Evolutionary conservation across 1,140 invertebrate species (phyloP).

Genomic region (Sycophila sp.): DNA sequence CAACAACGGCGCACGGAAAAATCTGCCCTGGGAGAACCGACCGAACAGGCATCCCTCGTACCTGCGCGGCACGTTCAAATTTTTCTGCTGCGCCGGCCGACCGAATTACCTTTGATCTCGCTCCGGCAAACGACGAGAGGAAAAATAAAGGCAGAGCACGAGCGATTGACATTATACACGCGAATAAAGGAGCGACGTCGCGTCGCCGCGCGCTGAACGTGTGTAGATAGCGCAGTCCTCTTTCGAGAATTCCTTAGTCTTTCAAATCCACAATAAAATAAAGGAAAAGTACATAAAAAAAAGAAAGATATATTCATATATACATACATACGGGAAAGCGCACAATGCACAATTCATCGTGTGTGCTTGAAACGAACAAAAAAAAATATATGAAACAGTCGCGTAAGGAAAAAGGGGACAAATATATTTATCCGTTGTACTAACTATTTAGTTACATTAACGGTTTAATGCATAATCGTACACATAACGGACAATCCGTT

Average conservation of each 20-base stretch:
- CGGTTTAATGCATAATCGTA: background rate
- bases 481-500: constrained; percentile 13
- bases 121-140: no score
- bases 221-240: background rate
- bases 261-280: background rate
- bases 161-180: background rate
- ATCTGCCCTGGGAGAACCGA: constrained; percentile 56
- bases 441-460: background rate
- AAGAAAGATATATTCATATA: background rate
- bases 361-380: background rate
- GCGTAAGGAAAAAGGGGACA: background rate
- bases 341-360: constrained; percentile 8
- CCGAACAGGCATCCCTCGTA: constrained; percentile 58
- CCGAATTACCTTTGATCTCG: constrained; percentile 60
- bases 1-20: constrained; percentile 52
- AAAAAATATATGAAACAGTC: background rate
- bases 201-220: background rate
- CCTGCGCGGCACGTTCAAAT: constrained; percentile 59
- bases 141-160: background rate
- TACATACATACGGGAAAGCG: background rate
- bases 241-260: background rate
- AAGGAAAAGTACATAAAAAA: background rate
- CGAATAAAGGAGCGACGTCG: background rate
- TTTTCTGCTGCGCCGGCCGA: constrained; percentile 60
- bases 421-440: background rate